These are phyloP conservation scores for Hippasteria phrygiana DNA, from an alignment of 53 echinoderm and acorn worm species.

Conservation along the genomic window DNA sequence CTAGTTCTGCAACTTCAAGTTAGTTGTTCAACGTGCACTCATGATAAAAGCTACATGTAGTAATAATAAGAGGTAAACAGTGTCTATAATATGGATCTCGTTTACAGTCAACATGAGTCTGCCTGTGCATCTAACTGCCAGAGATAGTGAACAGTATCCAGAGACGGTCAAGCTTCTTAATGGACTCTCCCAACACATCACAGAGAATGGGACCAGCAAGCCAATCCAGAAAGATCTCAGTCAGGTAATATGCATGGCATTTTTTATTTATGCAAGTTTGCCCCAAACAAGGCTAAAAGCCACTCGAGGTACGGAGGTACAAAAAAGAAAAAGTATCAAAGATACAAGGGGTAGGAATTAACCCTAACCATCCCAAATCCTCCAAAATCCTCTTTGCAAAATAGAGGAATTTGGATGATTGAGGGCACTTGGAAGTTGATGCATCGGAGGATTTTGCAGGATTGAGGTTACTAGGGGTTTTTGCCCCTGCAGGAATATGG, in stretches of 20 bases:
- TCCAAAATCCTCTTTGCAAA: too few relatives aligned
- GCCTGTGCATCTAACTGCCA: slow-evolving; percentile 84
- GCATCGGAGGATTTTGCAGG: too few relatives aligned
- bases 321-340: too few relatives aligned
- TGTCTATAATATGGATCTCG: background rate
- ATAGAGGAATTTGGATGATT: too few relatives aligned
- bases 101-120: slow-evolving; percentile 93
- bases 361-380: too few relatives aligned
- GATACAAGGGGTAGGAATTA: too few relatives aligned
- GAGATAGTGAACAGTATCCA: slow-evolving; percentile 80
- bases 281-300: too few relatives aligned
- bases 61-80: background rate
- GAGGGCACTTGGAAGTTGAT: too few relatives aligned
- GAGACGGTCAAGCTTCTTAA: slow-evolving; percentile 81
- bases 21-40: background rate
- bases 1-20: background rate
- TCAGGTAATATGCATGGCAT: slow-evolving; percentile 55
- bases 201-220: slow-evolving; percentile 73
- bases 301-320: too few relatives aligned
- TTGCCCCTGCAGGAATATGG: too few relatives aligned
- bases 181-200: slow-evolving; percentile 74
- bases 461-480: too few relatives aligned
- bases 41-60: background rate
- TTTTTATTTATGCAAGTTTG: background rate
- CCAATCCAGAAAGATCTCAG: slow-evolving; percentile 65